A percentile compares a stretch with the other conserved stretches of the same genome.
Conservation (phyloP, 2,888 invertebrate genomes). For the Stenichneumon culpator region DNA sequence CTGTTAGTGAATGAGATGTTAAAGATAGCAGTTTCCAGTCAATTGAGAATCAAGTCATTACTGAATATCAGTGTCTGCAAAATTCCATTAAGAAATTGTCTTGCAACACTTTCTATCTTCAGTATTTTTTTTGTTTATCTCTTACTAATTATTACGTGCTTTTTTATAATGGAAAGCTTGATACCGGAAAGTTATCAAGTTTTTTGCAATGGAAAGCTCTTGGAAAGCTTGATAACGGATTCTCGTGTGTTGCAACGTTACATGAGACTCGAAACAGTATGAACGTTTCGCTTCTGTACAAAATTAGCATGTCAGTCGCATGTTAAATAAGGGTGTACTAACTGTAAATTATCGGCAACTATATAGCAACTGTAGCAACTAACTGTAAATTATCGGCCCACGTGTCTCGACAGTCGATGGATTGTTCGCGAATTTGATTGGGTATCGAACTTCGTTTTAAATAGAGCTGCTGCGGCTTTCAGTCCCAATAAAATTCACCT, state of each 20-base stretch:
- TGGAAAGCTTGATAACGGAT: neutral
- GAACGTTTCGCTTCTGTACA: neutral
- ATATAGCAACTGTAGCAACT: too few relatives aligned
- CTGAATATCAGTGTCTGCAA: slow-evolving; percentile 29
- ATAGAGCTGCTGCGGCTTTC: neutral
- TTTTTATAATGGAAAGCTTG: neutral
- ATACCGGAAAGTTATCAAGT: too few relatives aligned
- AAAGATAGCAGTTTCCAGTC: neutral
- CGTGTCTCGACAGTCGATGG: neutral
- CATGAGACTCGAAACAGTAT: neutral
- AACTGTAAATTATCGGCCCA: neutral
- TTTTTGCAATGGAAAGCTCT: neutral
- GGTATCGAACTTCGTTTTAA: neutral
- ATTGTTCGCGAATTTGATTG: neutral
- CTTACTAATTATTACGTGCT: slow-evolving; percentile 26
- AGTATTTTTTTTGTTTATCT: slow-evolving; percentile 9
- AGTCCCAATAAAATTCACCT: neutral
- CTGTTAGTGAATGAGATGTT: slow-evolving; percentile 36
- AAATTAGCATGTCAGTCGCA: neutral
- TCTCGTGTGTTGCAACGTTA: neutral
- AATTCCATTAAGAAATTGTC: slow-evolving; percentile 20
- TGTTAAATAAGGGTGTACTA: neutral
- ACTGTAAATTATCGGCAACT: neutral
- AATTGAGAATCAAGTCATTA: slow-evolving; percentile 17
- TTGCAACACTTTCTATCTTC: neutral